Evolutionary conservation across 2,113 vertebrate genomes (phyloP).

Genomic region (Aegotheles bennettii): DNA sequence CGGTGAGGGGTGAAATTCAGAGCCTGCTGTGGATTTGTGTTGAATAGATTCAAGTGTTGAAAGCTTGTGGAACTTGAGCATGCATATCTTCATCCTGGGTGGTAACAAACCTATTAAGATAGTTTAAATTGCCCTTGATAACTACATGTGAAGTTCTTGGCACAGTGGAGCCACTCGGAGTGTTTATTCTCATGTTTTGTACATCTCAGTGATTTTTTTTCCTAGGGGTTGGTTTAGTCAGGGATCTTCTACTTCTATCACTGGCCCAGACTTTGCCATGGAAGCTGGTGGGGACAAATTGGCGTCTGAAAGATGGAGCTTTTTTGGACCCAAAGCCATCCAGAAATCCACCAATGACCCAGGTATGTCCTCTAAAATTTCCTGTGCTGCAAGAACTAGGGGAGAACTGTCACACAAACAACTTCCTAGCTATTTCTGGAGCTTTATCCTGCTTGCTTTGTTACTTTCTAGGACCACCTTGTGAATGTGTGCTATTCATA

Average conservation of each 20-base stretch:
- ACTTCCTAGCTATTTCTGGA: not conserved
- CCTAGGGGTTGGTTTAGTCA: slow-evolving; percentile 87
- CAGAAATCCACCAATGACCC: slow-evolving; percentile 88
- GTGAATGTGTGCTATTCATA: not conserved
- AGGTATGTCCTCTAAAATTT: slow-evolving; percentile 63
- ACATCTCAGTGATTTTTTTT: not conserved
- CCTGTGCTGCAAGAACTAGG: not conserved
- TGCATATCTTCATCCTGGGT: not conserved
- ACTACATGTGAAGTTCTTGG: not conserved
- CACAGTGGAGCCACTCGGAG: not conserved
- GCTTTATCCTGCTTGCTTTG: not conserved
- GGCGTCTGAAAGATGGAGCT: slow-evolving; percentile 83
- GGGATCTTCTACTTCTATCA: slow-evolving; percentile 73
- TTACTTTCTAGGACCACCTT: not conserved
- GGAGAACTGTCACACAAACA: not conserved
- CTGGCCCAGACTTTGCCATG: slow-evolving; percentile 68
- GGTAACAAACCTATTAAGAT: not conserved
- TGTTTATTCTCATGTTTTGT: not conserved
- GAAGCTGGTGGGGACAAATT: slow-evolving; percentile 75
- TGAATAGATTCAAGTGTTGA: not conserved
- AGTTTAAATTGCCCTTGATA: not conserved
- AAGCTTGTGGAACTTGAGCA: not conserved
- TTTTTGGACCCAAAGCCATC: slow-evolving; percentile 84
- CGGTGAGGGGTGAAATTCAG: not conserved
- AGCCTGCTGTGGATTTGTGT: not conserved